Evolutionary conservation across 2,888 invertebrate genomes (phyloP), one percentile per base, ranked within the genome.

Genomic region (Drosophila nr. fundita): DNA sequence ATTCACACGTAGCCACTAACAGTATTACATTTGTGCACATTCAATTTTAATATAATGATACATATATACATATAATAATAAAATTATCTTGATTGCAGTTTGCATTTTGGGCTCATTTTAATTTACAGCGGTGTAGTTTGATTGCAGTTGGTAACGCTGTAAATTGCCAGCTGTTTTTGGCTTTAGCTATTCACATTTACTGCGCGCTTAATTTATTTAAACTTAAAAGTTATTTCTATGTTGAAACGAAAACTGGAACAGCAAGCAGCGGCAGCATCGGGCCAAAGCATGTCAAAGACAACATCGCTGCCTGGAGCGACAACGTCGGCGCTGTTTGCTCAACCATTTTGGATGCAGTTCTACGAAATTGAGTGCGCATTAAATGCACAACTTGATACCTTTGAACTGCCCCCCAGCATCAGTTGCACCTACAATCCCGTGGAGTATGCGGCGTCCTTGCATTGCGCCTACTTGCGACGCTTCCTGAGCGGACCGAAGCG

Each of bases 381-480:
- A 1, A 92, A 92, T 71, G 72, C 21, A 15, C n/a, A 38, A 24
- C 38, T 91, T 7, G 15, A 49, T 0, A 10, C 36, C 5, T 1
- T 76, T 65, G 11, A 34, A 30, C 11, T 34, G 0, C 84, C 89
- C 0, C 13, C 36, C 0, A 50, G 10, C 7, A 90, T 93, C 18
- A 76, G 76, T 0, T 89, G 91, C 90, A 94, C 97, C 30, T 98
- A 99, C 91, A 98, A 97, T 94, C 98, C 98, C 0, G 94, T 98
- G 42, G 95, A 96, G 73, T 98, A 99, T 93, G 98, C 98, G 1
- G 95, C 94, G 72, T 94, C 96, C 65, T 94, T 97, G 24, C 97
- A 98, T 93, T 95, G 95, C 81, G 94, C 95, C 82, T 99, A 96
- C 93, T 94, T 97, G 15, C 93, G 94, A 77, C 96, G 95, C 90